phyloP scores from a whole-genome alignment of 2,113 vertebrate genomes.

The Hydrolagus affinis region DNA sequence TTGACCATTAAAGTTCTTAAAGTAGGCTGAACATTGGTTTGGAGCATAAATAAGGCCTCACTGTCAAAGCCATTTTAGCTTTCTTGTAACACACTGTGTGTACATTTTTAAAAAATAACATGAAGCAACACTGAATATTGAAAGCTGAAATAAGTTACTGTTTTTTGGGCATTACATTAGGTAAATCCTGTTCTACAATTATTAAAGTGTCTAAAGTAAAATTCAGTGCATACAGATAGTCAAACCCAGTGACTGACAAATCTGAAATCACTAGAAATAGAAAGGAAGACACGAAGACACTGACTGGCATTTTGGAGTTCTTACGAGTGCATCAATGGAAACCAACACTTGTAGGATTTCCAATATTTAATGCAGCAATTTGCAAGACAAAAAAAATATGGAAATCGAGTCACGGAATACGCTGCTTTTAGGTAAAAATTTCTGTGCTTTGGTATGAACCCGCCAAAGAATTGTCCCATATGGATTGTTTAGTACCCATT shows the following conservation, averaged over 20 bases:
- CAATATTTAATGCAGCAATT: background rate
- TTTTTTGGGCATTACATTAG: background rate
- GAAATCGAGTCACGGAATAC: background rate
- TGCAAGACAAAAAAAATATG: background rate
- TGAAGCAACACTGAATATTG: background rate
- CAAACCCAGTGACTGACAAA: background rate
- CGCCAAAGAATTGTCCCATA: background rate
- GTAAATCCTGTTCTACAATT: background rate
- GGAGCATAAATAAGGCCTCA: constrained; percentile 25
- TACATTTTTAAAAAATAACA: background rate
- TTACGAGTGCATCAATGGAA: background rate
- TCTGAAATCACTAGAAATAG: background rate
- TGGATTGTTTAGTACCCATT: background rate
- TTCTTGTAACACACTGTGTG: background rate
- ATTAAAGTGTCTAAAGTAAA: background rate
- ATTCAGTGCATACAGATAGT: background rate
- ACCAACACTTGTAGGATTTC: too few relatives aligned
- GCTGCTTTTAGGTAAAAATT: background rate
- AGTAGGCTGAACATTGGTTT: background rate
- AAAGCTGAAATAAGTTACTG: background rate
- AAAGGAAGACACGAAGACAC: background rate
- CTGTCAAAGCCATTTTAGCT: constrained; percentile 11
- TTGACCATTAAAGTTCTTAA: constrained; percentile 19
- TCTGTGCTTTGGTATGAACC: background rate
- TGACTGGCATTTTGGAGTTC: constrained; percentile 3